Base-by-base conservation (phyloP, 2,888 invertebrate genomes). In the Drosophila setosimentum region DNA sequence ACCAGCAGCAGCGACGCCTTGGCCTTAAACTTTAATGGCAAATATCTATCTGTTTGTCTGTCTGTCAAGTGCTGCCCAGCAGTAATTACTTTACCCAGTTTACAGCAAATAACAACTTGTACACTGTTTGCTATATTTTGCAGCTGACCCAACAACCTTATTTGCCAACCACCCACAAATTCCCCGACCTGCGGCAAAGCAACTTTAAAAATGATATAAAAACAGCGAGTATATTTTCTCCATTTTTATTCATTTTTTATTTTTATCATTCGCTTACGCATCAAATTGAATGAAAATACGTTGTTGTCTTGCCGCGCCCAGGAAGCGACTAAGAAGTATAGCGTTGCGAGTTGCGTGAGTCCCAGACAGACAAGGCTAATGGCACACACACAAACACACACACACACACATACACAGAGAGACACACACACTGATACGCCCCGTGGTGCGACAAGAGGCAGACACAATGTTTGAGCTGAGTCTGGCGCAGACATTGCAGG, bases 401-500 rank as follows among this genome's bases (percentile, higher is more conserved):
- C 5, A 24, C 5, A 50, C 11, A 35, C 13, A 29, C 18, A 37
- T 2, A 27, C 13, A 54, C n/a, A 24, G 16, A 27, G 6, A 35
- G 11, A 54, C n/a, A 51, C 29, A 37, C 29, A 29, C 49, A 18
- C 73, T 76, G 76, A 81, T 81, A 81, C 83, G 81, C 81, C 82
- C 82, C 78, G 77, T 83, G 70, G 79, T 78, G 81, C 75, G 72
- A 73, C 61, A 62, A 59, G 61, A 50, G 57, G 74, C 70, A 70
- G 77, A 73, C 80, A 69, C 80, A 71, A 68, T 69, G 74, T 65
- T 73, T 55, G 64, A 49, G 48, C 58, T 33, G 68, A 70, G 71
- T 72, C 71, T 69, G 51, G 57, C 64, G 68, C 73, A 77, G 76
- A 76, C 71, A 75, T 62, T 66, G 62, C 73, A 69, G 55, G 54